These are phyloP conservation scores for Geodia barretti DNA, from an alignment of 37 sponge, comb jelly and placozoan genomes.

Conservation along the genomic window DNA sequence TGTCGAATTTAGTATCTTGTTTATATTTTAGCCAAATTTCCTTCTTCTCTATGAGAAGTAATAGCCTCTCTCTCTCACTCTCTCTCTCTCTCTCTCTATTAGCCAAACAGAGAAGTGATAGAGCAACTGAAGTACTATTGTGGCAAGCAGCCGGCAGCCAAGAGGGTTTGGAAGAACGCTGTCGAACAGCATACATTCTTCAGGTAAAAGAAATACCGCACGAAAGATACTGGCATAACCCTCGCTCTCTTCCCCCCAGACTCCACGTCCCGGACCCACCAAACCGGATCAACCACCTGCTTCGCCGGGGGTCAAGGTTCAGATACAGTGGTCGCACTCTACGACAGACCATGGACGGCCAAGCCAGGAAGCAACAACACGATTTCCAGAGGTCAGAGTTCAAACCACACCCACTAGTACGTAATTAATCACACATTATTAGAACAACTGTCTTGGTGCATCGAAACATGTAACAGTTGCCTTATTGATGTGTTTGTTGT, in stretches of 20 bases:
- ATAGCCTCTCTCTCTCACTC: too few species aligned
- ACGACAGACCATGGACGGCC: constrained; percentile 47
- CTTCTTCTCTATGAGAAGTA: too few species aligned
- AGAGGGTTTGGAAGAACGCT: constrained; percentile 81
- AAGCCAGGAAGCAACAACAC: too few species aligned
- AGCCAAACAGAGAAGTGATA: too few species aligned
- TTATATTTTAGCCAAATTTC: too few species aligned
- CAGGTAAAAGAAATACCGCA: constrained; percentile 34
- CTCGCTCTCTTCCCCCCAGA: constrained; percentile 25
- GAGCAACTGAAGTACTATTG: constrained; percentile 24
- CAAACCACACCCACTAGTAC: too few species aligned
- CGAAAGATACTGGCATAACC: background rate
- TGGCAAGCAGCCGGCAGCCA: constrained; percentile 49
- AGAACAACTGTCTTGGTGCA: too few species aligned
- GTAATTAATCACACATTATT: too few species aligned
- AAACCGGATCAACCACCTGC: constrained; percentile 7
- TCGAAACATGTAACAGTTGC: background rate
- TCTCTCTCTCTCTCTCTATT: too few species aligned
- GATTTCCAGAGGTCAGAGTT: too few species aligned
- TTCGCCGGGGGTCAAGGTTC: constrained; percentile 53
- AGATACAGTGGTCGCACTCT: constrained; percentile 77
- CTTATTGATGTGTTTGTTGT: background rate
- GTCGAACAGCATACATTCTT: constrained; percentile 92
- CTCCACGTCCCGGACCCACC: constrained; percentile 43
- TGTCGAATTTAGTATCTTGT: too few species aligned